Conservation (phyloP, 2,888 invertebrate genomes). For the Spodoptera littoralis region DNA sequence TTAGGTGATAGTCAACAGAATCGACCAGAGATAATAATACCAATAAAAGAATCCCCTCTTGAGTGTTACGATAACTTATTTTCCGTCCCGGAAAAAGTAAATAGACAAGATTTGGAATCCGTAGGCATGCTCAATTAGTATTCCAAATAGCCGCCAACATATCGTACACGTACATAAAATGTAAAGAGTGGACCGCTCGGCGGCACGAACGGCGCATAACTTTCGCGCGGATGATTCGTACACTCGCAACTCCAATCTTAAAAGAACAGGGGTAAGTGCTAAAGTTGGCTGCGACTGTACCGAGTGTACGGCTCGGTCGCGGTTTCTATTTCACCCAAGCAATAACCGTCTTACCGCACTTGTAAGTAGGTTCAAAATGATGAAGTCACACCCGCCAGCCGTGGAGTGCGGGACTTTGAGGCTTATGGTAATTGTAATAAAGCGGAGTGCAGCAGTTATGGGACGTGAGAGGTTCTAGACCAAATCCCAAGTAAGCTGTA, state of each 20-base stretch:
- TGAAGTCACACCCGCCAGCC: conserved; percentile 77
- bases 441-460: conserved; percentile 89
- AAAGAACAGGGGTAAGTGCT: conserved; percentile 75
- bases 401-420: conserved; percentile 89
- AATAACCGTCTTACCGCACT: conserved; percentile 86
- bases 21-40: conserved; percentile 24
- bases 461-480: conserved; percentile 89
- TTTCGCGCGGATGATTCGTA: conserved; percentile 71
- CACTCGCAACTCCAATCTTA: conserved; percentile 79
- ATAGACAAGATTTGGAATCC: conserved; percentile 77
- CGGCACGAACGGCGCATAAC: conserved; percentile 86
- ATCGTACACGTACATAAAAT: conserved; percentile 86
- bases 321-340: conserved; percentile 87
- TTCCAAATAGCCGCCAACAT: conserved; percentile 87
- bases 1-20: no score
- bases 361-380: conserved; percentile 88
- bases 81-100: conserved; percentile 64
- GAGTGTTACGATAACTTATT: conserved; percentile 43
- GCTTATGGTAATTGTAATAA: conserved; percentile 89
- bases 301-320: conserved; percentile 79
- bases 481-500: conserved; percentile 90
- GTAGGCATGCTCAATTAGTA: conserved; percentile 84
- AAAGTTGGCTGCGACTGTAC: conserved; percentile 76
- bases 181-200: conserved; percentile 87
- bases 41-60: conserved; percentile 50